Percentiles rank a stretch among this genome's conserved stretches.
Conservation (phyloP, 2,797 vertebrate genomes). For the Microcaecilia unicolor region DNA sequence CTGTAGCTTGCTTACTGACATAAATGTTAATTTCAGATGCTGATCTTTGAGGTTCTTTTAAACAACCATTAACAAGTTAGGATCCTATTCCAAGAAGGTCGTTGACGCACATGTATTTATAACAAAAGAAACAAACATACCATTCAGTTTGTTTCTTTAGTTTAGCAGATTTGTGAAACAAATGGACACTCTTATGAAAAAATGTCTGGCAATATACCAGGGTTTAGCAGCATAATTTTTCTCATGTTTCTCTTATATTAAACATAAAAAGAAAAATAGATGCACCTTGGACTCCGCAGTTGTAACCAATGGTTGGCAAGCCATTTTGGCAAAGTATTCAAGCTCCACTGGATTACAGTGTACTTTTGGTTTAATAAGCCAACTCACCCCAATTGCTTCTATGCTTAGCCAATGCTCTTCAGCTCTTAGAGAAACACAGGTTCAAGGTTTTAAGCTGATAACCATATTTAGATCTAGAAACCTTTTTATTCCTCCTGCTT, state of each 20-base stretch:
- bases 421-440: too few relatives aligned
- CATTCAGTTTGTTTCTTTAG: constrained; percentile 36
- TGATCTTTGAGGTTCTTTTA: constrained; percentile 40
- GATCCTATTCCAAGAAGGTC: constrained; percentile 41
- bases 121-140: constrained; percentile 41
- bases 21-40: constrained; percentile 39
- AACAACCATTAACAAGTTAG: constrained; percentile 41
- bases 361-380: too few relatives aligned
- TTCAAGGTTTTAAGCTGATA: too few relatives aligned
- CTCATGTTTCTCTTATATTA: constrained; percentile 34
- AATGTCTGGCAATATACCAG: constrained; percentile 32
- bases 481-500: too few relatives aligned
- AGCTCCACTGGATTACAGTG: too few relatives aligned
- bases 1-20: constrained; percentile 35
- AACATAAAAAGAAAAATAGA: constrained; percentile 37
- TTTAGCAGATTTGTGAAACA: constrained; percentile 42
- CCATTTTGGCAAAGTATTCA: constrained; percentile 22
- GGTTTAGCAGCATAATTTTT: constrained; percentile 35
- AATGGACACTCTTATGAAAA: constrained; percentile 18
- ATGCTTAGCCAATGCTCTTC: too few relatives aligned
- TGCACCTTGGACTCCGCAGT: constrained; percentile 21
- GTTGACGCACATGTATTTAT: constrained; percentile 34
- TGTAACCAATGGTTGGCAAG: constrained; percentile 35
- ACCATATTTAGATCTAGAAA: too few relatives aligned
- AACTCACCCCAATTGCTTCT: too few relatives aligned